Percentiles rank a stretch among this genome's conserved stretches.
These are phyloP conservation scores for Colostygia pectinataria DNA, from an alignment of 2,888 invertebrate species.

Conservation along the genomic window DNA sequence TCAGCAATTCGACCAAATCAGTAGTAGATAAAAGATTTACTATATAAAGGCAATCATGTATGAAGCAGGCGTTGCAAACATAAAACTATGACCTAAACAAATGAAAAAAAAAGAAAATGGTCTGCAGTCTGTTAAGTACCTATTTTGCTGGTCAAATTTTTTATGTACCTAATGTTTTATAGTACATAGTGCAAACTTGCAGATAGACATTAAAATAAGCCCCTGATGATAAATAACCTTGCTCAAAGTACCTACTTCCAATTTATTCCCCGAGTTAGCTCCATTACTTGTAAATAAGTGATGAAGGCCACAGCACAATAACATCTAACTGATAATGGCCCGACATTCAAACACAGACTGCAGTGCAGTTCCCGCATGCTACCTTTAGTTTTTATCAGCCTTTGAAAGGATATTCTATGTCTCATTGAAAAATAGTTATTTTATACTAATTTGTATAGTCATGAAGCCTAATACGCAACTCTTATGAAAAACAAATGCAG, in stretches of 20 bases:
- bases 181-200: too few species aligned
- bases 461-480: too few species aligned
- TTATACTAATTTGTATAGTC: neutral
- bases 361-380: conserved; percentile 19
- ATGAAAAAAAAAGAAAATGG: too few species aligned
- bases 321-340: conserved; percentile 36
- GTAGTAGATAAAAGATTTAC: too few species aligned
- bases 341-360: conserved; percentile 37
- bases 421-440: neutral
- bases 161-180: too few species aligned
- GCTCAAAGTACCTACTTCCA: conserved; percentile 11
- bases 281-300: conserved; percentile 38
- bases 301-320: conserved; percentile 44
- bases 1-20: too few species aligned
- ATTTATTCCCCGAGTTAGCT: conserved; percentile 25
- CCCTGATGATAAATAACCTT: too few species aligned
- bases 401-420: neutral
- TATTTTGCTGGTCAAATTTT: too few species aligned
- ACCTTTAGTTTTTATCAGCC: conserved; percentile 19
- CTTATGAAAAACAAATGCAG: too few species aligned
- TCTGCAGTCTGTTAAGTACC: too few species aligned
- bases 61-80: neutral
- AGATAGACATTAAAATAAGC: too few species aligned
- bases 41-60: too few species aligned
- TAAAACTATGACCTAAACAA: conserved; percentile 9